A percentile compares a stretch with the other conserved stretches of the same genome.
Evolutionary conservation across 2,797 vertebrate genomes (phyloP).

Genomic region (Sebastiscus tertius): DNA sequence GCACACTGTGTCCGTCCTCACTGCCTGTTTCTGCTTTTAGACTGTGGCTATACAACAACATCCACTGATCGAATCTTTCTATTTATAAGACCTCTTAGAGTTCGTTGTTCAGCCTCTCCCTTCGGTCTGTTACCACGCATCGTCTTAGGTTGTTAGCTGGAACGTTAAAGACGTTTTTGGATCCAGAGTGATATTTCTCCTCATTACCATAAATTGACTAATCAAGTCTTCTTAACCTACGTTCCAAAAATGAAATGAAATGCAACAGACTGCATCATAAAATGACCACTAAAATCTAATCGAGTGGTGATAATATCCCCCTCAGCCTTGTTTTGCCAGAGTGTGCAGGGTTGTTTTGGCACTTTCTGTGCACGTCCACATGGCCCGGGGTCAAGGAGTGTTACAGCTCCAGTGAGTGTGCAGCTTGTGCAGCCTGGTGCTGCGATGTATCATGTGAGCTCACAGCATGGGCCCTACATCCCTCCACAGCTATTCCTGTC

Average conservation of each 20-base stretch:
- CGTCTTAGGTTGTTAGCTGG: constrained; percentile 11
- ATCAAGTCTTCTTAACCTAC: constrained; percentile 41
- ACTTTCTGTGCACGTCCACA: constrained; percentile 40
- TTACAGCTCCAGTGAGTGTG: constrained; percentile 47
- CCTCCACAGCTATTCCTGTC: constrained; percentile 67
- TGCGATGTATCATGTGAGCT: constrained; percentile 65
- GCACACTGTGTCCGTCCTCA: constrained; percentile 18
- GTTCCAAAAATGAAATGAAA: constrained; percentile 11
- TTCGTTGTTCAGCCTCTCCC: constrained; percentile 7
- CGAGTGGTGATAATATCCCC: constrained; percentile 23
- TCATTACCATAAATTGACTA: constrained; percentile 52
- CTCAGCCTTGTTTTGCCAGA: constrained; percentile 13
- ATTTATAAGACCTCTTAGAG: neutral
- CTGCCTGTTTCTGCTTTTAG: constrained; percentile 14
- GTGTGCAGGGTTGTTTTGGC: constrained; percentile 33
- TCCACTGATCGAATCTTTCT: neutral
- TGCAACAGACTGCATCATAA: constrained; percentile 30
- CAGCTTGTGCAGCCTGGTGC: constrained; percentile 38
- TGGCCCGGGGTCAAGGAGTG: constrained; percentile 37
- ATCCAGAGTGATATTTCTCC: constrained; percentile 45
- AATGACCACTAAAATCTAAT: constrained; percentile 29
- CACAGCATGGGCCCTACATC: constrained; percentile 47
- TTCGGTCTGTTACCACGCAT: neutral
- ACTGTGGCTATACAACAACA: constrained; percentile 12
- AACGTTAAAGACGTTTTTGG: constrained; percentile 34